phyloP scores from a whole-genome alignment of 2,888 invertebrate genomes.

The Enchytraeus crypticus region DNA sequence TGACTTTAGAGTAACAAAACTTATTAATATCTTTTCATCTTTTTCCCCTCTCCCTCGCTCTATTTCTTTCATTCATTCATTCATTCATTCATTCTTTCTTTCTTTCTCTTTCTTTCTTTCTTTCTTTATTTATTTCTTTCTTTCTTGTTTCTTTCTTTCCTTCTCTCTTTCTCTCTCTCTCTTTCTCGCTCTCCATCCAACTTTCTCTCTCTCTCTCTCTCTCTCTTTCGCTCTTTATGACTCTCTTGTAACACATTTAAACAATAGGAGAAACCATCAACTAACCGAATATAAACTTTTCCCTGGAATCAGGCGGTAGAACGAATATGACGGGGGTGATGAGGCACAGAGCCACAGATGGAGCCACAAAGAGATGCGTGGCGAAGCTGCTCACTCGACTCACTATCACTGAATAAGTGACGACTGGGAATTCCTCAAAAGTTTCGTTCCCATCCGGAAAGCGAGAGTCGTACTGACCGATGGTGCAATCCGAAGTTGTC shows the following conservation, averaged over 20 bases:
- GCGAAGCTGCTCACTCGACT: background rate
- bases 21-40: background rate
- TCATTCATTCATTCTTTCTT: background rate
- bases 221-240: background rate
- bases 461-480: background rate
- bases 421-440: background rate
- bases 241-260: background rate
- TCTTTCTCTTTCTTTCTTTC: background rate
- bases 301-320: background rate
- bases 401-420: background rate
- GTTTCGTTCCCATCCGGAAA: background rate
- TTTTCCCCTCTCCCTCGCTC: background rate
- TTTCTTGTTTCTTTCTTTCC: background rate
- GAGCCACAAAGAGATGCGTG: background rate
- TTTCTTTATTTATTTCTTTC: background rate
- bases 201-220: background rate
- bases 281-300: slow-evolving; percentile 2
- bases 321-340: background rate
- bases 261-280: no score
- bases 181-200: background rate
- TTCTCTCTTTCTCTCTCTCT: background rate
- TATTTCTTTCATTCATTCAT: background rate
- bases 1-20: no score
- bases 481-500: background rate
- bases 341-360: background rate